Evolutionary conservation across 1,140 invertebrate species (phyloP), one percentile per base, ranked within the genome.

Genomic region (Sminthurinus signatus): DNA sequence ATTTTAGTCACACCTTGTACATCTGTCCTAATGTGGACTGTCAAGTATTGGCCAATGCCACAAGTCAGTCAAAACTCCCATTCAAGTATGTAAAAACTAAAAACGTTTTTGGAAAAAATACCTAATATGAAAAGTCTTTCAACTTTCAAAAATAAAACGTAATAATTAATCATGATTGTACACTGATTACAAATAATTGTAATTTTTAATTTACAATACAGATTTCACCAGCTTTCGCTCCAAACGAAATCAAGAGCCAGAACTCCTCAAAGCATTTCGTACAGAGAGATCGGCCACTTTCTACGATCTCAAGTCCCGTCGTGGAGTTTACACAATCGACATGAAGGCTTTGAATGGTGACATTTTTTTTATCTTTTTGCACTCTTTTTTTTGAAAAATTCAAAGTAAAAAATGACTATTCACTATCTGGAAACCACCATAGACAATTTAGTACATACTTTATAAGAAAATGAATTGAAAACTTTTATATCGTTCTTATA

Each of bases 1-100:
- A 64, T 77, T 8, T 72, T 75, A 15, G 65, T 78, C 17, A 78
- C 74, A n/a, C 73, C 77, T 8, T 78, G 77, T 59, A 73, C 75
- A 8, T 75, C 76, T 0, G 65, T 69, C 17, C 55, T 78, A 0
- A 19, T 62, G 5, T 76, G 76, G 76, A 67, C 64, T 23, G 70
- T 78, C 14, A 66, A 69, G 56, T 73, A 70, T 32, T 64, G 67
- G 43, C 68, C 73, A 0, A 36, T 51, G 15, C 66, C 19, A 12
- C n/a, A 48, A 8, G 8, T n/a, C n/a, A 59, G 42, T 44, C 5
- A 36, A 27, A n/a, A 12, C 23, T 17, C 27, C 5, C 44, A 19
- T 19, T 5, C 44, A 19, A 5, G 8, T 48, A 48, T 48, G n/a
- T n/a, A n/a, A n/a, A n/a, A n/a, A n/a, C n/a, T n/a, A n/a, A n/a